These are phyloP conservation scores for Sarotherodon lohbergeri DNA, from an alignment of 2,113 vertebrate genomes.

Conservation along the genomic window DNA sequence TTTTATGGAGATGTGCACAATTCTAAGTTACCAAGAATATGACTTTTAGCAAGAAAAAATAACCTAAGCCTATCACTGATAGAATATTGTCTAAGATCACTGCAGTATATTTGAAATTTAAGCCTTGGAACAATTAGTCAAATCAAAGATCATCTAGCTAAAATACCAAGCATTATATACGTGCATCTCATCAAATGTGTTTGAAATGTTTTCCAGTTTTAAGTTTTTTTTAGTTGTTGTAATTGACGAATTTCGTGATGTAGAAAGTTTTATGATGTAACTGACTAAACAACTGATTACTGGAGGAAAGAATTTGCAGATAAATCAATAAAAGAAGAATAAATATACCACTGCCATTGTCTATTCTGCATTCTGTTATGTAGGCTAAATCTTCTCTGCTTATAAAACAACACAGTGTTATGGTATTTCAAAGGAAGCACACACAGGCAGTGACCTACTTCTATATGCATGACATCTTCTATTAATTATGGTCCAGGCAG, in stretches of 20 bases:
- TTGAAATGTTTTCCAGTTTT: neutral
- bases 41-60: neutral
- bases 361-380: neutral
- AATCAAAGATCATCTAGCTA: neutral
- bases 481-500: conserved; percentile 27
- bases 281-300: neutral
- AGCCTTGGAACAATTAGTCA: neutral
- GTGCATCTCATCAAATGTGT: neutral
- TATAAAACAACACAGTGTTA: neutral
- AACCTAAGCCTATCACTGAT: neutral
- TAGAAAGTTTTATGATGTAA: neutral
- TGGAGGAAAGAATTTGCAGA: neutral
- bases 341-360: neutral
- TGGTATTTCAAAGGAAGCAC: neutral
- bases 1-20: neutral
- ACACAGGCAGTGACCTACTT: conserved; percentile 22
- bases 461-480: neutral
- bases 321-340: neutral
- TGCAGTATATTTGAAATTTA: neutral
- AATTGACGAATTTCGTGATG: neutral
- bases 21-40: neutral
- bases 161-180: neutral
- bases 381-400: neutral
- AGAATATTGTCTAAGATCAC: neutral
- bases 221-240: fast-evolving